Evolutionary conservation across 2,113 vertebrate species (phyloP), one percentile per base, ranked within the genome.

Genomic region (Columbina picui): DNA sequence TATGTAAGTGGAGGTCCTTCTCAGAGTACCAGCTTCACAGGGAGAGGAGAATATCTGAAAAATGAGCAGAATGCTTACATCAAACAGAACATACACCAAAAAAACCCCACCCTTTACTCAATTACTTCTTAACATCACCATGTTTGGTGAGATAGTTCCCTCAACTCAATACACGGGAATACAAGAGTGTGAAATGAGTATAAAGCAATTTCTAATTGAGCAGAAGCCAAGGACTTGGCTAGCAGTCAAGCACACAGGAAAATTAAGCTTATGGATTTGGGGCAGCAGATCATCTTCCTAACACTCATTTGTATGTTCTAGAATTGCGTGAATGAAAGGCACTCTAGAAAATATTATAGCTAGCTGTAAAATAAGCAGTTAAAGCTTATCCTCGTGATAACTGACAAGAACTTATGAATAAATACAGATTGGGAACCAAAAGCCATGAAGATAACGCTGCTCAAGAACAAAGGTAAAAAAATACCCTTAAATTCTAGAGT

Each of bases 171-270:
- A 55, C 55, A 59, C 63, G 87, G 80, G 53, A 95, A 77, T 1
- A 18, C 61, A 80, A 18, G 81, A 92, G 50, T 73, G 78, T 67
- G 73, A 95, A 96, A 87, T 39, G 75, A 59, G 34, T 90, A 95
- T 81, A 90, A 96, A 93, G 36, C 64, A 39, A 79, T 85, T 96
- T 90, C 75, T 84, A 87, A 94, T 38, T 70, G 56, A 92, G 87
- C 53, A 85, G 67, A 82, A 93, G 87, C 89, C 91, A 96, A 93
- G 70, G 61, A 65, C 79, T 84, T 94, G 89, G 93, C 78, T 61
- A 90, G 61, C 45, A 79, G 87, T 87, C 81, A 94, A 93, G 70
- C 26, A 87, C 53, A 60, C 50, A 77, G 36, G 12, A 87, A 89
- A 96, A 90, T 47, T 63, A 85, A 63, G 67, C 89, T 85, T 77